Evolutionary conservation across 2,797 vertebrate genomes (phyloP).

Genomic region (Amblyraja radiata): DNA sequence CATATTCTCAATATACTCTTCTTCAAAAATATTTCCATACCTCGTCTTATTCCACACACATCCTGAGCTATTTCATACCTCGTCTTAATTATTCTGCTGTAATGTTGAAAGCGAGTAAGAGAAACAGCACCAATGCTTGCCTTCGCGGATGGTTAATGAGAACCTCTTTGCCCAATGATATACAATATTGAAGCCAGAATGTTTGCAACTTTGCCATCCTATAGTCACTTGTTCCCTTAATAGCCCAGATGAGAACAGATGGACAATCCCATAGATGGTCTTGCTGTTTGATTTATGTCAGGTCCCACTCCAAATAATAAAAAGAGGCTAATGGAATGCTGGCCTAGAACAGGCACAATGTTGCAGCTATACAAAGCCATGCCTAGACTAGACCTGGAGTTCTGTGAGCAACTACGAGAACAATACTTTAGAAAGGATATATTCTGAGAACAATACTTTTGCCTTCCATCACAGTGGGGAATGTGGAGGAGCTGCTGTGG

Average conservation of each 20-base stretch:
- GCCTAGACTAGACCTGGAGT: too few species aligned
- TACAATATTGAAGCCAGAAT: not conserved
- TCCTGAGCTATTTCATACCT: too few species aligned
- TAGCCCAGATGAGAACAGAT: not conserved
- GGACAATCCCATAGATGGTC: not conserved
- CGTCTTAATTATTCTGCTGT: not conserved
- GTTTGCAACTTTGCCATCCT: not conserved
- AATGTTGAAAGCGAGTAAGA: not conserved
- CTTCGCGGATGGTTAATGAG: not conserved
- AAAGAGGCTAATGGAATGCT: too few species aligned
- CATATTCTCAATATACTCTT: not conserved
- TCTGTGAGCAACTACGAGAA: too few species aligned
- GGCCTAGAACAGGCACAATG: too few species aligned
- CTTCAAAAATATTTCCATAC: not conserved
- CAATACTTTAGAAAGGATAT: too few species aligned
- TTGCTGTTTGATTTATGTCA: not conserved
- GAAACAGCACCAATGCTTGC: not conserved
- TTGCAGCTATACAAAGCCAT: too few species aligned
- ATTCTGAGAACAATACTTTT: too few species aligned
- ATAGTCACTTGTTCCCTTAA: not conserved
- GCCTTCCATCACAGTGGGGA: too few species aligned
- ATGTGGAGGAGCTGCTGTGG: too few species aligned
- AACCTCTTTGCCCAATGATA: not conserved
- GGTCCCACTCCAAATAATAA: not conserved
- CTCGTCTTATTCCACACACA: not conserved